Base-by-base conservation (phyloP, 1,140 invertebrate species). In the Paralvinella palmiformis region DNA sequence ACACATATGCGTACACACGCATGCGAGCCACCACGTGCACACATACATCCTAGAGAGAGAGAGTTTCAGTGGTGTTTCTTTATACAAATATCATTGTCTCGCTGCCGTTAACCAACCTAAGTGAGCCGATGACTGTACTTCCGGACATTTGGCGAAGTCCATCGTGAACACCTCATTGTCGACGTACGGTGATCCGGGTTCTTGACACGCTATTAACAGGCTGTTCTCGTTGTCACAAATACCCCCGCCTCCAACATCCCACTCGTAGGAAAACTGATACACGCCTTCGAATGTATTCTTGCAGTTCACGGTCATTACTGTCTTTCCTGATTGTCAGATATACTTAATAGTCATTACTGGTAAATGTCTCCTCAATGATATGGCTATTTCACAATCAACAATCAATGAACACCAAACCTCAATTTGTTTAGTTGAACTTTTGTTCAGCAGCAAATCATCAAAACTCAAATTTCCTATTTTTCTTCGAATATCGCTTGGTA, bases 81-180 rank as follows among this genome's bases (percentile, higher is more conserved):
- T 52, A 24, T 20, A 20, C 27, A 24, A 52, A n/a, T n/a, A n/a
- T n/a, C n/a, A n/a, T n/a, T n/a, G n/a, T n/a, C n/a, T n/a, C n/a
- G n/a, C n/a, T n/a, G n/a, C n/a, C n/a, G n/a, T n/a, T n/a, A 41
- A 41, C 58, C 41, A 7, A 90, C 89, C 83, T 80, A 91, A 91
- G 80, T 92, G 89, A 79, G 91, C 91, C 2, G 93, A 96, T 36
- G 88, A 91, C 37, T 85, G 83, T 83, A 91, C 89, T 53, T 89
- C 91, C 53, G 85, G 79, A 79, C 95, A 98, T 74, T 88, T 87
- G 64, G 89, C 89, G 76, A 96, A 98, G 6, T 90, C 94, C 62
- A 98, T 94, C 71, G 92, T 91, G 71, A 98, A 98, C 73, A 96
- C 94, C 77, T 97, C 91, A 83, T 98, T 98, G 32, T 93, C 91